Evolutionary conservation across 2,797 vertebrate genomes (phyloP), one percentile per base, ranked within the genome.

Genomic region (Aplochiton taeniatus): DNA sequence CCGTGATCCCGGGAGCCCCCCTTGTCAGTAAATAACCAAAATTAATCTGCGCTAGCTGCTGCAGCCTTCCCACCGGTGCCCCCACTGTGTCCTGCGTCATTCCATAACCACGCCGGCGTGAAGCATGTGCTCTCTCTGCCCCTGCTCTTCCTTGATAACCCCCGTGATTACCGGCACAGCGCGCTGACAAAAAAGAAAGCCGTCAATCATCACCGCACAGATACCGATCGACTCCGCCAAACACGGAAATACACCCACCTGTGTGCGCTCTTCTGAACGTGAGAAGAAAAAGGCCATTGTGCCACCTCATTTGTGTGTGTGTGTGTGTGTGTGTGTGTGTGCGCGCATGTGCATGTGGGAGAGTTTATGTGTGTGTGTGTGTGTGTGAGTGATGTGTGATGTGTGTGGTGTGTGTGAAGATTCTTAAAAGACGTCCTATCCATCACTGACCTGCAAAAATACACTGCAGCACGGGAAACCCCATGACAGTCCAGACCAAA

Each of bases 1-100:
- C 9, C 50, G 1, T 60, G 50, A 63, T 78, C 65, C 59, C 55
- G 9, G 61, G 63, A 77, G 72, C 53, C 64, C 56, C 56, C 14
- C 8, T 10, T 60, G 63, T 69, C 73, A 78, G 68, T 69, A 84
- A 75, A 68, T 74, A 55, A 67, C 63, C 52, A 11, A 65, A 84
- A 81, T 83, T 79, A 74, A 88, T 85, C 76, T 73, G 68, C 72
- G 76, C 87, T 84, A 88, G 74, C 77, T 76, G 74, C 77, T 76
- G 71, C 66, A 69, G 77, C 66, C 60, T 49, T 75, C 66, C 72
- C 71, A 71, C 78, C 75, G 56, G 46, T 44, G 68, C 69, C 69
- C 63, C 74, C n/a, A 68, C 66, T 55, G 66, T 56, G 65, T 72
- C 75, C 70, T 83, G 80, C 75, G 60, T 85, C 76, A 76, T 63